Evolutionary conservation across 2,797 vertebrate genomes (phyloP).

Genomic region (Octomys mimax): DNA sequence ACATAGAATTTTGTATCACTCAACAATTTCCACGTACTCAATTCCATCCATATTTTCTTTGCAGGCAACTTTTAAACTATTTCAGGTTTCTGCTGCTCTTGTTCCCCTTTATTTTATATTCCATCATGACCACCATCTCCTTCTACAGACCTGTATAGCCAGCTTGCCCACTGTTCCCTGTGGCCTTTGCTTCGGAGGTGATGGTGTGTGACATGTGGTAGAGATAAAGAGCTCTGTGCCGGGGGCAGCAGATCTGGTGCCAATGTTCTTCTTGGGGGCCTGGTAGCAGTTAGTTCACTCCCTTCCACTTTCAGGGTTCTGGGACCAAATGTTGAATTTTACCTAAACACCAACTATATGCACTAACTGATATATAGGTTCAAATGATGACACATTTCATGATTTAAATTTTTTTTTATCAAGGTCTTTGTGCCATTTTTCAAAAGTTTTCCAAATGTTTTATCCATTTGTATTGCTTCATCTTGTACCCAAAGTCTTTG

Average conservation of each 20-base stretch:
- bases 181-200: neutral
- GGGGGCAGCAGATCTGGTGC: neutral
- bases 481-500: neutral
- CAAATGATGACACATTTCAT: slow-evolving; percentile 12
- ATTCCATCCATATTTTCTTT: slow-evolving; percentile 20
- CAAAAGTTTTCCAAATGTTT: slow-evolving; percentile 9
- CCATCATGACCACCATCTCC: neutral
- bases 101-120: neutral
- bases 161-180: neutral
- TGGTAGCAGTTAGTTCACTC: neutral
- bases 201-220: neutral
- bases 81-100: neutral
- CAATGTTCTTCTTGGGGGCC: neutral
- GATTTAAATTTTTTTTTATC: neutral
- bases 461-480: neutral
- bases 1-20: slow-evolving; percentile 2
- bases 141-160: neutral
- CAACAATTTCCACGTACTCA: neutral
- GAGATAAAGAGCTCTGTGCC: neutral
- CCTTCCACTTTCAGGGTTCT: slow-evolving; percentile 5
- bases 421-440: neutral
- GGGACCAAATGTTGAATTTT: slow-evolving; percentile 2
- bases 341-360: neutral
- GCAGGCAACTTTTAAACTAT: slow-evolving; percentile 19
- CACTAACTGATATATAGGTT: neutral